Percentiles rank a stretch among this genome's conserved stretches.
Evolutionary conservation across 2,888 invertebrate genomes (phyloP).

Genomic region (Leptogaster cylindrica): DNA sequence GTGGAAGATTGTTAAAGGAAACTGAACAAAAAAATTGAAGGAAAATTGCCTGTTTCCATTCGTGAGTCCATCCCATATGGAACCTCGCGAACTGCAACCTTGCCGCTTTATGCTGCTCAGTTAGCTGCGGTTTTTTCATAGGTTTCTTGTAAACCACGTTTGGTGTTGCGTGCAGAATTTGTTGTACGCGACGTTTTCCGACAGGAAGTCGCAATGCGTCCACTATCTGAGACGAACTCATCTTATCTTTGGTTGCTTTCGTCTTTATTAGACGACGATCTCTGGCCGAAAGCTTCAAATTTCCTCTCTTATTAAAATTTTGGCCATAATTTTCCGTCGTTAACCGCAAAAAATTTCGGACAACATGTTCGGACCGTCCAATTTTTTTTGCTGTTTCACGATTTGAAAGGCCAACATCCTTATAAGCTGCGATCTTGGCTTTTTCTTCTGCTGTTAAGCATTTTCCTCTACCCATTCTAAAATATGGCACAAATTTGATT

Average conservation of each 20-base stretch:
- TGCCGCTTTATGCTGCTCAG: neutral
- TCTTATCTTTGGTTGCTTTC: too few relatives aligned
- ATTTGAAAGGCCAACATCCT: neutral
- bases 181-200: too few relatives aligned
- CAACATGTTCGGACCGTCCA: neutral
- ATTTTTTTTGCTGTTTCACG: neutral
- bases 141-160: neutral
- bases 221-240: too few relatives aligned
- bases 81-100: neutral
- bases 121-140: neutral
- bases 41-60: neutral
- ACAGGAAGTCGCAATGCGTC: too few relatives aligned
- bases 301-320: too few relatives aligned
- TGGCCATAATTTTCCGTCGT: neutral
- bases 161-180: neutral
- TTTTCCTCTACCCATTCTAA: neutral
- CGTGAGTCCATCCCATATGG: slow-evolving; percentile 7
- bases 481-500: neutral
- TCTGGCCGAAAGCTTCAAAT: too few relatives aligned
- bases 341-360: neutral
- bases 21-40: too few relatives aligned
- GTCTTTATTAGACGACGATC: too few relatives aligned
- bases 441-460: neutral
- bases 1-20: too few relatives aligned
- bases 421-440: neutral